Percentiles rank a stretch among this genome's conserved stretches.
Conservation (phyloP, 1,140 invertebrate species). For the Leptoteleia sp. region DNA sequence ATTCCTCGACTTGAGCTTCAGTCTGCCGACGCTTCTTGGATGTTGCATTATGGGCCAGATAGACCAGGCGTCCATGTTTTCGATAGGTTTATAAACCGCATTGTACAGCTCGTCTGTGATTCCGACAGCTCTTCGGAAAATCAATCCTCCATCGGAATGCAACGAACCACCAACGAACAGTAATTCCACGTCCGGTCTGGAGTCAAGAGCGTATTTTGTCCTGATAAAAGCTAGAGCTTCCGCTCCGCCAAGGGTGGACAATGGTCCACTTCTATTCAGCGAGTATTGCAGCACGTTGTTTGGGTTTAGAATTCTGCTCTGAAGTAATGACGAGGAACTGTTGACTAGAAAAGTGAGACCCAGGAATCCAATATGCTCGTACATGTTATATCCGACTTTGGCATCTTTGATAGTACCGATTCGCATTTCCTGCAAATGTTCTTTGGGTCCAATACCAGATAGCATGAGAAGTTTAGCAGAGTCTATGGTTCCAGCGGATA, state of each 20-base stretch:
- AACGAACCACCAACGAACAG: slow-evolving; percentile 80
- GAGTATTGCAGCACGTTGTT: slow-evolving; percentile 75
- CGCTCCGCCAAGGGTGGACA: slow-evolving; percentile 80
- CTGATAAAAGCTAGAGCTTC: slow-evolving; percentile 81
- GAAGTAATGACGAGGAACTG: slow-evolving; percentile 70
- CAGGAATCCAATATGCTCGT: slow-evolving; percentile 88
- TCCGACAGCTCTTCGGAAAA: slow-evolving; percentile 82
- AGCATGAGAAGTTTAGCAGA: slow-evolving; percentile 87
- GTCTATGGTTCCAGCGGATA: slow-evolving; percentile 86
- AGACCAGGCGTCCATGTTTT: slow-evolving; percentile 84
- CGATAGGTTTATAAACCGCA: slow-evolving; percentile 82
- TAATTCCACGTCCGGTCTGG: slow-evolving; percentile 83
- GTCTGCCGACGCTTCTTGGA: slow-evolving; percentile 87
- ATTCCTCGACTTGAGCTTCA: slow-evolving; percentile 86
- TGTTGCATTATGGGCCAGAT: slow-evolving; percentile 87
- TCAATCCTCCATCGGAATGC: slow-evolving; percentile 85
- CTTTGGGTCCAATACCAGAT: slow-evolving; percentile 87
- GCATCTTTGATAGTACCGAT: slow-evolving; percentile 85
- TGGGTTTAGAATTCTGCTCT: slow-evolving; percentile 57
- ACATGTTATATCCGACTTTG: slow-evolving; percentile 86
- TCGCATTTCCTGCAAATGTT: slow-evolving; percentile 85
- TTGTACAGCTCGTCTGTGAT: slow-evolving; percentile 83
- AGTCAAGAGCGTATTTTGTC: slow-evolving; percentile 80
- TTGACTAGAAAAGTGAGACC: slow-evolving; percentile 84
- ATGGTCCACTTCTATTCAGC: slow-evolving; percentile 77